These are phyloP conservation scores for Melanotaenia nigrans DNA, from an alignment of 2,797 vertebrate species.

Conservation along the genomic window DNA sequence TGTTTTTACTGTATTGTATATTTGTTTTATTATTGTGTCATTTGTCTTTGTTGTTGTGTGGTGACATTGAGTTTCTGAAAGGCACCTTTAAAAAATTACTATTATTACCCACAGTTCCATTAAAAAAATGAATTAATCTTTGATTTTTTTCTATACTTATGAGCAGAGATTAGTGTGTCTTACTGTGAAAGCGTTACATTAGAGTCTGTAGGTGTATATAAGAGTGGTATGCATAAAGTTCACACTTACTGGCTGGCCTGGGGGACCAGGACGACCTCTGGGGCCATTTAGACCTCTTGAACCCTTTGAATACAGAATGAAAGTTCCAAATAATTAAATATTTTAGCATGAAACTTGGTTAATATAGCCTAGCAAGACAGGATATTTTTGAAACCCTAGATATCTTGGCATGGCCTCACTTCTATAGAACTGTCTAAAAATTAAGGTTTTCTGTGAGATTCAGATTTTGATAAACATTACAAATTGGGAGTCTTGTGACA, in stretches of 20 bases:
- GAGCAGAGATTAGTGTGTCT: neutral
- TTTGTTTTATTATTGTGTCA: too few relatives aligned
- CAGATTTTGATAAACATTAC: neutral
- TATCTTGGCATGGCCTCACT: neutral
- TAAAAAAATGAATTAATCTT: neutral
- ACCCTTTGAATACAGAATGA: conserved; percentile 78
- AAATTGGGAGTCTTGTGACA: neutral
- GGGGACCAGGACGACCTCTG: conserved; percentile 87
- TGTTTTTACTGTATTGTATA: too few relatives aligned
- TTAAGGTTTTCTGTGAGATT: neutral
- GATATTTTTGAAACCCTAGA: neutral
- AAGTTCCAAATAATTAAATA: conserved; percentile 5
- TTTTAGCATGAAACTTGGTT: neutral
- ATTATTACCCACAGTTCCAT: neutral
- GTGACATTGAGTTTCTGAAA: too few relatives aligned
- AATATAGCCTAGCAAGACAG: neutral
- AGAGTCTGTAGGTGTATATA: neutral
- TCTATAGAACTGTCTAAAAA: neutral
- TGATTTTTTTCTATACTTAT: neutral
- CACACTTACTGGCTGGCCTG: conserved; percentile 88
- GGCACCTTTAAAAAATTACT: too few relatives aligned
- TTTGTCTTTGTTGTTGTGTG: too few relatives aligned
- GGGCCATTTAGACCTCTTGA: conserved; percentile 89
- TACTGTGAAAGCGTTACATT: neutral
- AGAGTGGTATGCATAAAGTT: conserved; percentile 14